These are phyloP conservation scores for Poicephalus gulielmi DNA, from an alignment of 2,113 vertebrate species.

Conservation along the genomic window DNA sequence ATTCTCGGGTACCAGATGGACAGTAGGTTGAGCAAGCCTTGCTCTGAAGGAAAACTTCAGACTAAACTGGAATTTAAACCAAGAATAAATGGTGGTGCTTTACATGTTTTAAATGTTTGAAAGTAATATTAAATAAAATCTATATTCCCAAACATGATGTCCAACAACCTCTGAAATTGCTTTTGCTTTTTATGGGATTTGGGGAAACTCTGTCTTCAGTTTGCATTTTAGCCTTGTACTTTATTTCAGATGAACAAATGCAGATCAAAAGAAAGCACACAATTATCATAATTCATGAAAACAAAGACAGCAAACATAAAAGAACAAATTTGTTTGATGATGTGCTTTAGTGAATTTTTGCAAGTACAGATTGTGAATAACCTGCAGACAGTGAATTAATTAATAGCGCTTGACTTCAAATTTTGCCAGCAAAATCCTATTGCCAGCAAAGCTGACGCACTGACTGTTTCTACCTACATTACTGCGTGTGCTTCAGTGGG, in stretches of 20 bases:
- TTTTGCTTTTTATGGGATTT: background rate
- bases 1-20: background rate
- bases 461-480: background rate
- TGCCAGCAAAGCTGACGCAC: background rate
- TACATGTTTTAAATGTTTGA: background rate
- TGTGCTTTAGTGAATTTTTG: background rate
- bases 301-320: background rate
- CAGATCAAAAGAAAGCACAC: background rate
- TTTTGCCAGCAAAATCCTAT: background rate
- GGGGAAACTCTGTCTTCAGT: background rate
- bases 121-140: background rate
- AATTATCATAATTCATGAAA: background rate
- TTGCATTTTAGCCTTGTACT: background rate
- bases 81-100: background rate
- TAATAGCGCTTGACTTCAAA: background rate
- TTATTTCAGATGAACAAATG: background rate
- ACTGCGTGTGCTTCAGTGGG: background rate
- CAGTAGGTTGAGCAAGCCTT: background rate
- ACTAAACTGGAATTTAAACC: background rate
- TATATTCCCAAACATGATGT: background rate
- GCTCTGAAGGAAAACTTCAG: background rate
- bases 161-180: background rate
- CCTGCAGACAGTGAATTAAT: background rate
- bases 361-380: background rate
- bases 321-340: background rate